Evolutionary conservation across 2,113 vertebrate genomes (phyloP), one percentile per base, ranked within the genome.

Genomic region (Lates calcarifer): DNA sequence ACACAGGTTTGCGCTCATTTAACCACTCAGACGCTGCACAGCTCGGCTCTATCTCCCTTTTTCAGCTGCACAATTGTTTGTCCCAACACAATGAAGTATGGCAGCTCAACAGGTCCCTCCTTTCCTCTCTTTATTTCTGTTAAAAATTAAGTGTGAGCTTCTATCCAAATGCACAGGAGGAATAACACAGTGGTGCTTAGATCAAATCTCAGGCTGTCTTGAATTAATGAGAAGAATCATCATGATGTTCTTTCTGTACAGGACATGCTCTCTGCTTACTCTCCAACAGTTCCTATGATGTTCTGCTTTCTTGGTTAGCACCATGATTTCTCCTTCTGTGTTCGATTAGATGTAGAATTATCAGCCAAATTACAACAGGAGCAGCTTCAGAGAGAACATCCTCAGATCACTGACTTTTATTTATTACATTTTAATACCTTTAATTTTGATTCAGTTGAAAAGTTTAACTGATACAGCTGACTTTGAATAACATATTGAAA

Each of bases 1-100:
- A 63, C 39, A 29, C 81, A 74, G 76, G 81, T 86, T 81, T 84
- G 77, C 71, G 83, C 77, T 84, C 53, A 79, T 79, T 87, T 85
- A 87, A 81, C 81, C 81, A 86, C 68, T 66, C 60, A 64, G 61
- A 88, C 47, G 47, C 69, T 45, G 39, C 63, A 56, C 41, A 61
- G 77, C 68, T 60, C 39, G 24, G 18, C 35, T 39, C 2, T 85
- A 83, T 91, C 83, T 78, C 66, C 58, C 31, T 55, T 86, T 73
- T 78, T 45, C 75, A 85, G 61, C 83, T 26, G 39, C 60, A 29
- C 64, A 15, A 43, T 83, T 77, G 43, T 81, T 69, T 86, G 31
- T 12, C 17, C 55, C 20, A 51, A 69, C 41, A 78, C 73, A 86
- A 76, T 72, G 49, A 69, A 70, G 51, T 45, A 43, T 62, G 66